phyloP scores from a whole-genome alignment of 2,888 invertebrate genomes.

The Erebia palarica region DNA sequence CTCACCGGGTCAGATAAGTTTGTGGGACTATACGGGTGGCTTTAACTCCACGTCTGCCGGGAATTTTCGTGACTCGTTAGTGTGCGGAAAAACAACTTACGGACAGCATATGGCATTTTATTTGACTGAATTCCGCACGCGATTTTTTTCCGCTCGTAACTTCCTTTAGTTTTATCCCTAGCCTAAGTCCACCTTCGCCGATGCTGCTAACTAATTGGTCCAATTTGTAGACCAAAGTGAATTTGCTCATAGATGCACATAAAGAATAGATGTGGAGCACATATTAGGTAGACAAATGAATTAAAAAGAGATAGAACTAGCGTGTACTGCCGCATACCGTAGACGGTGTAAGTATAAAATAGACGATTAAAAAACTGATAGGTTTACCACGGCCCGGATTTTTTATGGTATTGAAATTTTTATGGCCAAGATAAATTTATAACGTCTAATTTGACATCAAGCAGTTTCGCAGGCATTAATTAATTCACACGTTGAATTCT shows the following conservation, averaged over 20 bases:
- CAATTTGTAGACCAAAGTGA: constrained; percentile 62
- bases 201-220: constrained; percentile 63
- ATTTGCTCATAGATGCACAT: constrained; percentile 77
- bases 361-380: constrained; percentile 1
- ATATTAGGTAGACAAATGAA: constrained; percentile 61
- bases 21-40: no score
- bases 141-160: no score
- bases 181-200: constrained; percentile 45
- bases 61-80: no score
- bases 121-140: no score
- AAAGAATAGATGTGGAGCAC: constrained; percentile 66
- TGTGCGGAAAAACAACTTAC: no score
- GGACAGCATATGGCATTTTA: no score
- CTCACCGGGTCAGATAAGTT: no score
- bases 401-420: not conserved
- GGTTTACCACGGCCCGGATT: not conserved
- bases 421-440: not conserved
- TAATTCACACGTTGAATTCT: no score
- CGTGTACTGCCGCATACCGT: constrained; percentile 67
- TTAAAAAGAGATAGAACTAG: constrained; percentile 56
- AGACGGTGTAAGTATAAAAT: constrained; percentile 44
- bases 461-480: no score
- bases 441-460: not conserved
- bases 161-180: no score
- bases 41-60: no score